Conservation (phyloP, 1,140 invertebrate genomes). For the Drosophila setifemur region DNA sequence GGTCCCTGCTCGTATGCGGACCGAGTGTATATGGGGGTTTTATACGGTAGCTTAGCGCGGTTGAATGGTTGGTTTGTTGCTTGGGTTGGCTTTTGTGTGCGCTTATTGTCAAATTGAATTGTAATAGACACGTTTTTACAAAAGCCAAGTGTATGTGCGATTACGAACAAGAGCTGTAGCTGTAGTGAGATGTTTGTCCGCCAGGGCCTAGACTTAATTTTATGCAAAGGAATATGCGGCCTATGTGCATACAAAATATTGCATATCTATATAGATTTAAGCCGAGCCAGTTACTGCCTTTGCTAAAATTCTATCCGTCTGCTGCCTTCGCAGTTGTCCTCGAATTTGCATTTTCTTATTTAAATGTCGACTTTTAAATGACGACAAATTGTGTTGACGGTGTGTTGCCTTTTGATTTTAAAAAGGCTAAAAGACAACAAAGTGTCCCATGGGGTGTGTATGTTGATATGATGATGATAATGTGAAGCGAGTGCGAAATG, state of each 20-base stretch:
- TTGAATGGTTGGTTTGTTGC: conserved; percentile 56
- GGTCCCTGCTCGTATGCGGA: background rate
- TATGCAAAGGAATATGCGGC: conserved; percentile 74
- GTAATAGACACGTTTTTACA: conserved; percentile 78
- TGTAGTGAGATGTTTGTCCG: conserved; percentile 5
- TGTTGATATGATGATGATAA: conserved; percentile 2
- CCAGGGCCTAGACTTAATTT: conserved; percentile 53
- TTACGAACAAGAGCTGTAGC: background rate
- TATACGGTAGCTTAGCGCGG: conserved; percentile 59
- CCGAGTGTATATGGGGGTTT: conserved; percentile 17
- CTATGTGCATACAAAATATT: conserved; percentile 70
- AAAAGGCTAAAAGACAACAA: conserved; percentile 59
- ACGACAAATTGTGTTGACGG: conserved; percentile 81
- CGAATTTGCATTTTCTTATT: conserved; percentile 79
- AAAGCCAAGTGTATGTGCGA: conserved; percentile 23
- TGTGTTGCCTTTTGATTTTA: conserved; percentile 79
- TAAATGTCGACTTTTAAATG: conserved; percentile 81
- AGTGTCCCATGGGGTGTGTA: conserved; percentile 29
- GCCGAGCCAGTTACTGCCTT: conserved; percentile 11
- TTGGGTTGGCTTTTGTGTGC: conserved; percentile 70
- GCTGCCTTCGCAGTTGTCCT: conserved; percentile 22
- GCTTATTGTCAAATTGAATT: conserved; percentile 80
- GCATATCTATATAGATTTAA: conserved; percentile 80
- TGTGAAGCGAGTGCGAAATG: conserved; percentile 56
- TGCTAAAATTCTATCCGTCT: background rate